phyloP scores from a whole-genome alignment of 2,113 vertebrate genomes.

The Siniperca chuatsi region DNA sequence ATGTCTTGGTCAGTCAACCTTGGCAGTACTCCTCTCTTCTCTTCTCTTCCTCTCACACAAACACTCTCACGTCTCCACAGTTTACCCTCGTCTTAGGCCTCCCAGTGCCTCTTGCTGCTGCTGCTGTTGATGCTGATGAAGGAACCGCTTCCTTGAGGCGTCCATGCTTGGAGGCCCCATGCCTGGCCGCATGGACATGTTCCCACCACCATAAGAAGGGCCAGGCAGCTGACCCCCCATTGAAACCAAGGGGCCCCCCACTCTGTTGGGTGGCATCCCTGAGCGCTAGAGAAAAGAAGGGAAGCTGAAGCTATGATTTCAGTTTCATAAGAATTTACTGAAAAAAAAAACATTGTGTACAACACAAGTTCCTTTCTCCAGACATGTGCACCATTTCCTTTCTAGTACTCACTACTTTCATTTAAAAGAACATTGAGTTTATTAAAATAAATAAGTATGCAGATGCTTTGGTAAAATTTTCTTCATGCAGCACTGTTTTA shows the following conservation, averaged over 20 bases:
- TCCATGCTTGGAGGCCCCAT: conserved; percentile 93
- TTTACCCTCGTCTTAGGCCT: conserved; percentile 92
- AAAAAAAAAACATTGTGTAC: background rate
- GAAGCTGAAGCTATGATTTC: background rate
- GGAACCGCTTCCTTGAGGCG: conserved; percentile 92
- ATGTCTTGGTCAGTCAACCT: conserved; percentile 8
- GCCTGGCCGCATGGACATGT: conserved; percentile 88
- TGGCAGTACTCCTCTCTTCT: background rate
- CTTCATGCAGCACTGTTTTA: background rate
- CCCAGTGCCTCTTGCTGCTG: conserved; percentile 86
- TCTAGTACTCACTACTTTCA: background rate
- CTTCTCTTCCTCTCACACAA: conserved; percentile 13
- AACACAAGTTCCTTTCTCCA: background rate
- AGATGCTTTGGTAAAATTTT: background rate
- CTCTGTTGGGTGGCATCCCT: conserved; percentile 87
- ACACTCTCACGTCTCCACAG: conserved; percentile 23
- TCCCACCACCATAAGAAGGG: conserved; percentile 87
- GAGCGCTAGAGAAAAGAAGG: conserved; percentile 83
- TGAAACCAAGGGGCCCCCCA: conserved; percentile 87
- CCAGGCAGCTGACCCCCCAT: conserved; percentile 89
- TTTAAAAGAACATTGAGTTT: background rate
- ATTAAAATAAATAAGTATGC: background rate
- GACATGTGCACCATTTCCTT: background rate
- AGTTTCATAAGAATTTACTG: background rate
- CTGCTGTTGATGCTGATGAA: conserved; percentile 86